Conservation (phyloP, 37 sponge, comb jelly and placozoan species). For the Halichondria panicea region DNA sequence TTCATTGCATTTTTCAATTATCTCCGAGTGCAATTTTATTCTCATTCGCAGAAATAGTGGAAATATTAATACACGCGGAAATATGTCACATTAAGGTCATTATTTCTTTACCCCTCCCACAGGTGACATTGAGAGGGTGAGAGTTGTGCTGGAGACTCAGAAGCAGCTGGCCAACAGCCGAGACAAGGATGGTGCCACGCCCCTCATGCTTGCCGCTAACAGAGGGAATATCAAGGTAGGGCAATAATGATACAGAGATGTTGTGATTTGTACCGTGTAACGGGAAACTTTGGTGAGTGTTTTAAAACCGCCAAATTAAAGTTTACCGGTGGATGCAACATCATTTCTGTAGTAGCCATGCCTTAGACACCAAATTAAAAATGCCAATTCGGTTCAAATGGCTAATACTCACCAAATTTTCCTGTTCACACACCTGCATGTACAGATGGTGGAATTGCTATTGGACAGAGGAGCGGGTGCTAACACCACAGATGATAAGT, state of each 20-base stretch:
- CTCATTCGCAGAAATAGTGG: too few relatives aligned
- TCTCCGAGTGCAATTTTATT: too few relatives aligned
- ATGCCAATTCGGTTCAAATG: background rate
- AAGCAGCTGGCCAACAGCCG: constrained; percentile 9
- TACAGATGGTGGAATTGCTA: constrained; percentile 44
- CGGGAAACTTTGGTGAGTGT: background rate
- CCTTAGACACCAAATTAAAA: too few relatives aligned
- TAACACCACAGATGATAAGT: constrained; percentile 59
- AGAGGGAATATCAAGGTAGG: constrained; percentile 63
- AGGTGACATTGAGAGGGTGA: constrained; percentile 33
- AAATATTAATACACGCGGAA: too few relatives aligned
- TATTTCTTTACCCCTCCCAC: background rate
- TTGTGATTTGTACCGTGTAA: background rate
- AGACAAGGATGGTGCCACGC: constrained; percentile 83
- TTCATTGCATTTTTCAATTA: too few relatives aligned
- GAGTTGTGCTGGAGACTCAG: constrained; percentile 12
- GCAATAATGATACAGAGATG: background rate
- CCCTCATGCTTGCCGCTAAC: constrained; percentile 86
- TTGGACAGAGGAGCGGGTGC: constrained; percentile 53
- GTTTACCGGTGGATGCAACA: too few relatives aligned
- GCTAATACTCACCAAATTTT: background rate
- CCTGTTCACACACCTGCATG: background rate
- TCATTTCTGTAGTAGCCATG: too few relatives aligned
- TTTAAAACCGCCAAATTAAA: too few relatives aligned
- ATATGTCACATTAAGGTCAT: too few relatives aligned